Evolutionary conservation across 2,888 invertebrate species (phyloP).

Genomic region (Adelognathus sp.): DNA sequence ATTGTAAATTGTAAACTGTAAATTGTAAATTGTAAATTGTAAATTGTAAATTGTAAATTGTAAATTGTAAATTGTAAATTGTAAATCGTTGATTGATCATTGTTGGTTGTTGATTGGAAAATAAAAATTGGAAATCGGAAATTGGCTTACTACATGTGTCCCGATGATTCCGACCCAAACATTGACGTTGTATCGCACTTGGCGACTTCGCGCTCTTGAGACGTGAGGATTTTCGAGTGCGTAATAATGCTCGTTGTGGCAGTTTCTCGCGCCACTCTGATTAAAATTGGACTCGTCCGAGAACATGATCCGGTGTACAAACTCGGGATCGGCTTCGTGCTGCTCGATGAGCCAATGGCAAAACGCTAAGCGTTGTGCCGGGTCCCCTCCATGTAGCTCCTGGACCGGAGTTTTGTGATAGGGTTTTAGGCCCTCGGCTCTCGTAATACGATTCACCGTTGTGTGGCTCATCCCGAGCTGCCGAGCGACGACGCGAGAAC

Average conservation of each 20-base stretch:
- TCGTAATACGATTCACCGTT: not conserved
- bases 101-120: too few species aligned
- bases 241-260: not conserved
- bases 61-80: too few species aligned
- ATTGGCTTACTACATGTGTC: not conserved
- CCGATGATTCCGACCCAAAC: not conserved
- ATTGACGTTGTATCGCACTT: not conserved
- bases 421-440: not conserved
- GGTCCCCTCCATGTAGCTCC: not conserved
- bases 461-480: not conserved
- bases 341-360: not conserved
- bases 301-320: not conserved
- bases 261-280: not conserved
- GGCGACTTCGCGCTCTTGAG: not conserved
- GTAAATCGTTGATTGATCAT: too few species aligned
- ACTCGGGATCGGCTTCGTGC: not conserved
- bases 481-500: not conserved
- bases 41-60: too few species aligned
- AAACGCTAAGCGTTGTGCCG: not conserved
- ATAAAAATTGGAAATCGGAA: too few species aligned
- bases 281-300: not conserved
- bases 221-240: not conserved
- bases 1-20: too few species aligned
- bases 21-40: too few species aligned
- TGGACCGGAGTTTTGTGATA: conserved; percentile 1